phyloP scores from a whole-genome alignment of 2,888 invertebrate species.

The Frankliniella fusca region DNA sequence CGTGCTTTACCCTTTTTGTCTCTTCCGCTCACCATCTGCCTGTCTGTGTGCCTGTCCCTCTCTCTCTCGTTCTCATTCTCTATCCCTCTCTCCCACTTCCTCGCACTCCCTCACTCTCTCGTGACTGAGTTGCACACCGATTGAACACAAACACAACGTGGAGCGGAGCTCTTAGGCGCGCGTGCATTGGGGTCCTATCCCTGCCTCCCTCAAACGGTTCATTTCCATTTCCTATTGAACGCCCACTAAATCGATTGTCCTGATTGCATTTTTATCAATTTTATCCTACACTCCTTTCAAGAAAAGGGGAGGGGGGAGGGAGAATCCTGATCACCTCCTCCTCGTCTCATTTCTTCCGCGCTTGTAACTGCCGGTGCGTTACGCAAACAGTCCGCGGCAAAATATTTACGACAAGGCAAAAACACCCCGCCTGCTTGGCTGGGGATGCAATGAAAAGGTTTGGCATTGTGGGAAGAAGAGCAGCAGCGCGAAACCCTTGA shows the following conservation, averaged over 20 bases:
- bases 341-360: background rate
- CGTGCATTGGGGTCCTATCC: background rate
- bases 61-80: background rate
- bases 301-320: no score
- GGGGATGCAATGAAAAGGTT: no score
- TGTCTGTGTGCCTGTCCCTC: background rate
- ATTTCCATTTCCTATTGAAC: constrained; percentile 1
- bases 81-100: background rate
- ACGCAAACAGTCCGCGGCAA: background rate
- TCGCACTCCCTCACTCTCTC: background rate
- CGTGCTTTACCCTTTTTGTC: no score
- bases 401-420: background rate
- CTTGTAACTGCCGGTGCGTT: background rate
- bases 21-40: background rate
- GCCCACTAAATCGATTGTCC: background rate
- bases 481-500: no score
- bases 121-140: background rate
- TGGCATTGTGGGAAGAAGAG: no score
- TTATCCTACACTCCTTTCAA: background rate
- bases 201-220: background rate
- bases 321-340: no score
- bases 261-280: background rate
- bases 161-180: background rate
- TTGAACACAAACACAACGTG: background rate
- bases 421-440: no score